Evolutionary conservation across 2,113 vertebrate species (phyloP), one percentile per base, ranked within the genome.

Genomic region (Cheilinus undulatus): DNA sequence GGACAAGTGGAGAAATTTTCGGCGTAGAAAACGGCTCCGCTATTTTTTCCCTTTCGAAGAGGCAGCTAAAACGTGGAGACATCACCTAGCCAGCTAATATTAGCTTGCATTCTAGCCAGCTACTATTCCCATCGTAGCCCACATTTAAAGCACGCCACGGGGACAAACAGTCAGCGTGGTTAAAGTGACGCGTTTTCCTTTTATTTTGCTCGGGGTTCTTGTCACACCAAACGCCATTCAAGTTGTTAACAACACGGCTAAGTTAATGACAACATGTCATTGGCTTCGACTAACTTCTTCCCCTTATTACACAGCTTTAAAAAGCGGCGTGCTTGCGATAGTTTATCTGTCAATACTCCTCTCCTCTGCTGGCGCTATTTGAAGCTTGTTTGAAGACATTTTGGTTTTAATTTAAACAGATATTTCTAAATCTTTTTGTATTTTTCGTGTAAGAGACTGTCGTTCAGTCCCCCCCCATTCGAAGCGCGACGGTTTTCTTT

Each of bases 1-100:
- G 76, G 82, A 72, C 76, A 27, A 64, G 76, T 36, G 76, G 72
- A 59, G 82, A 80, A 65, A 70, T 84, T 77, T 90, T 83, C 62
- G 48, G 67, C 3, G 40, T 38, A 46, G 70, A 81, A 81, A 88
- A 83, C 73, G 84, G 83, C 85, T 82, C 85, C 75, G 84, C 73
- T 85, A 23, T 91, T 90, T 84, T 82, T 42, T 19, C 40, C 13
- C 83, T 72, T 78, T 78, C 77, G 89, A 92, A 82, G 54, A 78
- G 78, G 82, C 84, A 73, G 89, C 88, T 86, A 54, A 82, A 92
- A 84, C 89, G 92, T 91, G 88, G 93, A 92, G 90, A 90, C 88
- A 88, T 91, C 88, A 91, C 90, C 89, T 89, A 90, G 87, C 86
- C 84, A 73, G 91, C 90, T 92, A 92, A 88, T 86, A 89, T 90